Conservation (phyloP, 2,113 vertebrate species). For the Nycticorax nycticorax region DNA sequence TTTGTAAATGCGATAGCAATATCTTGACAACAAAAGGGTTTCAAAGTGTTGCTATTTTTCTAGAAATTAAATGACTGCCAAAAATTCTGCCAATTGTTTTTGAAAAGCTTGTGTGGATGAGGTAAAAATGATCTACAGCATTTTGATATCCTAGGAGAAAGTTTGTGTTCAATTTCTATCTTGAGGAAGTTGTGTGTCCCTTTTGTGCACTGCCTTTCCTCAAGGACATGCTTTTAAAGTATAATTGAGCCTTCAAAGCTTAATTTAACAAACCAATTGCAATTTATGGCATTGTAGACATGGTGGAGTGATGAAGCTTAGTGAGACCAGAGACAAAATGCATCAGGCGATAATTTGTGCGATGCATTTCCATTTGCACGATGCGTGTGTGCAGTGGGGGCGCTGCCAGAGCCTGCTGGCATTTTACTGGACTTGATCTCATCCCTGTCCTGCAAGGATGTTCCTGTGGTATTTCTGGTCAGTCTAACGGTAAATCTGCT, state of each 20-base stretch:
- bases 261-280: not conserved
- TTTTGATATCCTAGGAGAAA: not conserved
- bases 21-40: not conserved
- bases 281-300: not conserved
- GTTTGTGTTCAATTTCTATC: not conserved
- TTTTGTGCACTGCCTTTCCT: not conserved
- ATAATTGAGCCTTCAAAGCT: not conserved
- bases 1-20: not conserved
- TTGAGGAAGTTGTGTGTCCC: not conserved
- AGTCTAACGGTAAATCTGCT: rapidly evolving
- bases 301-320: not conserved
- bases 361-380: not conserved
- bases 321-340: not conserved
- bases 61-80: not conserved
- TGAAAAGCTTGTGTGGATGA: not conserved
- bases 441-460: not conserved
- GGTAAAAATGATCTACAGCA: not conserved
- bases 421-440: rapidly evolving
- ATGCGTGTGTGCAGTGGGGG: rapidly evolving
- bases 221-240: not conserved
- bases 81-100: not conserved
- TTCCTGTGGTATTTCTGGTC: not conserved
- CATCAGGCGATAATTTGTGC: not conserved
- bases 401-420: not conserved
- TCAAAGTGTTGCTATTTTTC: not conserved